Evolutionary conservation across 2,113 vertebrate species (phyloP), one percentile per base, ranked within the genome.

Genomic region (Erinaceus europaeus): DNA sequence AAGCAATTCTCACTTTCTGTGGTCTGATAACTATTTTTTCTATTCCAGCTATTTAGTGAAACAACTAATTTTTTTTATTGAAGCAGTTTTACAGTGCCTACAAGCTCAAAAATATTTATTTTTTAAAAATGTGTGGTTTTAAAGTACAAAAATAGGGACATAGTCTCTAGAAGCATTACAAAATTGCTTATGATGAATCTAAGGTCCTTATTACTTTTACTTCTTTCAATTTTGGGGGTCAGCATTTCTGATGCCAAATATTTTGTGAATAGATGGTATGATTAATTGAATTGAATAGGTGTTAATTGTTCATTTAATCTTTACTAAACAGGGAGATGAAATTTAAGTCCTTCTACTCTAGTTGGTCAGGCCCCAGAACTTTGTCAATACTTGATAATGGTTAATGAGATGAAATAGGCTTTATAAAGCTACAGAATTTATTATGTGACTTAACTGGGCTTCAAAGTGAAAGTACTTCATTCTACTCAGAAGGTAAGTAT

Each of bases 11-110:
- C 13, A n/a, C 65, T 74, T 90, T 77, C 48, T 68, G 29, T 84
- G 20, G 23, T 84, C 92, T 87, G 18, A 42, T 73, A 78, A 48
- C 82, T 14, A 53, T 55, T 55, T 55, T 20, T 88, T 87, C 32
- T 27, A 79, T 82, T 87, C 18, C 14, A 72, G 20, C 18, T 75
- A 62, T 81, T 78, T 87, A 72, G 62, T 48, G 72, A 91, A 65
- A 71, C 53, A 59, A 75, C 15, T 87, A n/a, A 42, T 82, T 93
- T 76, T 91, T 50, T 72, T 77, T 83, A 69, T 55, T 83, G 55
- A 86, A 67, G 25, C 44, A 74, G 64, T 69, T 67, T 59, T 23
- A 27, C 3, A 65, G 25, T 62, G 77, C 38, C 38, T 69, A 74
- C 38, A 89, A 40, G 25, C 81, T n/a, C n/a, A n/a, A n/a, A n/a